Base-by-base conservation (phyloP, 92 coral and sea anemone genomes). In the Umimayanthus chanpuru region DNA sequence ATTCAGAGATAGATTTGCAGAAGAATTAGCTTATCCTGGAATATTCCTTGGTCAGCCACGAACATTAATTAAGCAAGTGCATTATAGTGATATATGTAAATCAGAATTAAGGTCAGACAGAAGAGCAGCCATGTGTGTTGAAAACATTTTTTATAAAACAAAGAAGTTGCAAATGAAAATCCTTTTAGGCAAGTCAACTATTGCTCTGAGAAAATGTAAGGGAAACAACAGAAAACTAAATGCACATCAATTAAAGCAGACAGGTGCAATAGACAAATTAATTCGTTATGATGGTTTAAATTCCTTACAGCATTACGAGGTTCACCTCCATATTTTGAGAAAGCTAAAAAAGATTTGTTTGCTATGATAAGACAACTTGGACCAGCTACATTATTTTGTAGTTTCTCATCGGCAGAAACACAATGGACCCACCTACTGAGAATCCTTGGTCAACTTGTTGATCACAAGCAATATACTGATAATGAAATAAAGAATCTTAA, bases 111-210 rank as follows among this genome's bases (percentile, higher is more conserved):
- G 53, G 53, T 47, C 53, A 47, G 53, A 47, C 53, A 47, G 53
- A 91, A 43, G 91, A 89, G 92, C 94, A 40, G 94, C 94, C 38
- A 88, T 14, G 75, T 81, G 93, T 26, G 49, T 88, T 10, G 90
- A 88, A 73, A 89, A 91, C 65, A 50, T 92, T 1, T 91, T 91
- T 58, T 91, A 23, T 66, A 88, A 91, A 56, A 47, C 93, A 87
- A 88, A 81, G 77, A 93, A 93, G 78, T 82, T 93, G 81, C 95
- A 93, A 74, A 93, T 93, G 95, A 93, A 92, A 90, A 92, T 92
- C 36, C 82, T 92, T 10, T 73, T 92, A 32, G 90, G 93, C 4
- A 89, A 92, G 29, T 93, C 91, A 50, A 82, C 83, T 38, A 75
- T 91, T 53, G 92, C 89, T 47, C 81, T 82, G 18, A 85, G 92